Evolutionary conservation across 2,888 invertebrate species (phyloP), one percentile per base, ranked within the genome.

Genomic region (Limnephilus auricula): DNA sequence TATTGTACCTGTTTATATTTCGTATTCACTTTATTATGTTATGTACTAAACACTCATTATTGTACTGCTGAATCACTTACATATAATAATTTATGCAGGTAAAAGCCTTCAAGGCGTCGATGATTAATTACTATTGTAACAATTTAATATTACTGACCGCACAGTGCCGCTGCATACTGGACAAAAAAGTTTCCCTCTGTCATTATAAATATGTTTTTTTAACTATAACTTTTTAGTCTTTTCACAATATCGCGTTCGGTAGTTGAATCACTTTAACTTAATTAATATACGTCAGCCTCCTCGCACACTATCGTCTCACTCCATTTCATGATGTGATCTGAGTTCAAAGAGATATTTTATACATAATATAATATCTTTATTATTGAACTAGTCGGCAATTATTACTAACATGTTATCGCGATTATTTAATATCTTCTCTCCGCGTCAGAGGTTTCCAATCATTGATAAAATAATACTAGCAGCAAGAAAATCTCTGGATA

Each of bases 141-240:
- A 2, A 45, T 45, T 13, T 13, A 45, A 45, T 45, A 15, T 45
- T 37, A 82, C 84, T 85, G 30, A 85, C 84, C 40, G 40, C 84
- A 85, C 4, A 85, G 84, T 1, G 84, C 84, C 2, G 84, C 84
- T 12, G 84, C 84, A 15, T 85, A 85, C 84, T 85, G 84, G 10
- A 85, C 84, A 40, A 40, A n/a, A 30, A 85, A 45, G 12, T 45
- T 30, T 5, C 84, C 84, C 40, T 85, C 84, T 15, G 45, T 30
- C 84, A 85, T 85, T 25, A 4, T 45, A 45, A 32, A 32, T 82
- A 12, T 18, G 30, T 34, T 25, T 25, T 34, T 25, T 82, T 15
- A 65, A 37, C 65, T 65, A 25, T 6, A 65, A 65, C 25, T 32
- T 65, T 5, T 65, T 25, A 2, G 32, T 31, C 5, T 31, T 31